Evolutionary conservation across 2,888 invertebrate genomes (phyloP), one percentile per base, ranked within the genome.

Genomic region (Cerastoderma edule): DNA sequence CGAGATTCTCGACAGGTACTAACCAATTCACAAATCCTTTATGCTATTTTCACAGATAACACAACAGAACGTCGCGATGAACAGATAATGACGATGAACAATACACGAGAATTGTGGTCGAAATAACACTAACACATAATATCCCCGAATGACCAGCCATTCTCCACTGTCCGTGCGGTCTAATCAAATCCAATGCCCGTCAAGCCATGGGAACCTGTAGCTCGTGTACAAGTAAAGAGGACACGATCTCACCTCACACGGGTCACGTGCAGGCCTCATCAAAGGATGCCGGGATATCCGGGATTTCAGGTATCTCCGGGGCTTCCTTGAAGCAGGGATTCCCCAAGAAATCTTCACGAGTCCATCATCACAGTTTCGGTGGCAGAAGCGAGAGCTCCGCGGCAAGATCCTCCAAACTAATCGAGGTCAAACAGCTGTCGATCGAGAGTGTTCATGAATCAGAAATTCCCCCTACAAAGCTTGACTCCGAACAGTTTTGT

Each of bases 351-450:
- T 39, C 60, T 0, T 60, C 60, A 16, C 35, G 24, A 39, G 60
- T 60, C 8, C 60, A 60, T 39, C 60, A 60, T 39, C 60, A 60
- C 22, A 60, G 60, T 24, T 60, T 60, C n/a, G n/a, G n/a, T n/a
- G n/a, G n/a, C 39, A 60, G n/a, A 60, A 32, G 39, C 24, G 39
- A 60, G 24, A 39, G 8, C 8, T 22, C 22, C 2, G 39, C n/a
- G n/a, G n/a, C n/a, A n/a, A n/a, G 33, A 24, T 22, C 22, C 0
- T 8, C 33, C 13, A 33, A 60, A 22, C 10, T 33, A 24, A 28
- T 33, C 32, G 27, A 6, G 4, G n/a, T 32, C 13, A 39, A 35
- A 24, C 30, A 60, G 24, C 13, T 39, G 3, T 8, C 60, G 10
- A 39, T 60, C 39, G 39, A 35, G 39, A 60, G 39, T 39, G 60